Conservation (phyloP, 2,888 invertebrate genomes). For the Caenorhabditis parvicauda region DNA sequence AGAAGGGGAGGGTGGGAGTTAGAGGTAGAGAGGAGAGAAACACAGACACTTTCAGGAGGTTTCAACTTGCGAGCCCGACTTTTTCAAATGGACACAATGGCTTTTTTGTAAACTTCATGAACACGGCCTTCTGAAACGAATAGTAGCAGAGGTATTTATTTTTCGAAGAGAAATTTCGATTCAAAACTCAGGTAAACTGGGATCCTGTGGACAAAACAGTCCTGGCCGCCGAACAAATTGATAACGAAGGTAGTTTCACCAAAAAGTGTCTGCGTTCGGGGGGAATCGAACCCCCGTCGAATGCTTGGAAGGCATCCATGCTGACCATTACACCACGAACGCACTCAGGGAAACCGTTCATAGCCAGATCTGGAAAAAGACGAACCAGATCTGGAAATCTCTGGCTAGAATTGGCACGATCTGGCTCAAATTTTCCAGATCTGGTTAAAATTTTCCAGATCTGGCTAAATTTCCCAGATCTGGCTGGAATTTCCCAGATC, state of each 20-base stretch:
- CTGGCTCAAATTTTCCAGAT: too few relatives aligned
- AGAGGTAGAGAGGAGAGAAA: too few relatives aligned
- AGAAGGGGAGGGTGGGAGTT: too few relatives aligned
- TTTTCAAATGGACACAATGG: conserved; percentile 81
- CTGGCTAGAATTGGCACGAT: too few relatives aligned
- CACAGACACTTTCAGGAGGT: conserved; percentile 74
- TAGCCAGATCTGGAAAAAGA: too few relatives aligned
- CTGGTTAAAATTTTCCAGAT: too few relatives aligned
- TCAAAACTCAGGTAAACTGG: too few relatives aligned
- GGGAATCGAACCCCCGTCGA: conserved; percentile 41
- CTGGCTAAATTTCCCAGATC: too few relatives aligned
- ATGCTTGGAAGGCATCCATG: conserved; percentile 45
- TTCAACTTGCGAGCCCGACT: conserved; percentile 69
- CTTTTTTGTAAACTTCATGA: conserved; percentile 85
- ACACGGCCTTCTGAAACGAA: conserved; percentile 76
- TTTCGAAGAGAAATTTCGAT: conserved; percentile 4
- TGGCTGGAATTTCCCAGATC: too few relatives aligned
- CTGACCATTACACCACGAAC: conserved; percentile 42
- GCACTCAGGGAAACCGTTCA: too few relatives aligned
- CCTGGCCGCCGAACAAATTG: conserved; percentile 95
- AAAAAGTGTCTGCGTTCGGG: conserved; percentile 21
- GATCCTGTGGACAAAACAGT: conserved; percentile 97
- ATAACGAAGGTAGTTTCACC: conserved; percentile 67
- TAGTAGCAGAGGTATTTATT: conserved; percentile 70
- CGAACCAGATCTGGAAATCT: too few relatives aligned